A percentile compares a stretch with the other conserved stretches of the same genome.
phyloP scores from a whole-genome alignment of 2,888 invertebrate genomes.

The Osmoderma eremita region DNA sequence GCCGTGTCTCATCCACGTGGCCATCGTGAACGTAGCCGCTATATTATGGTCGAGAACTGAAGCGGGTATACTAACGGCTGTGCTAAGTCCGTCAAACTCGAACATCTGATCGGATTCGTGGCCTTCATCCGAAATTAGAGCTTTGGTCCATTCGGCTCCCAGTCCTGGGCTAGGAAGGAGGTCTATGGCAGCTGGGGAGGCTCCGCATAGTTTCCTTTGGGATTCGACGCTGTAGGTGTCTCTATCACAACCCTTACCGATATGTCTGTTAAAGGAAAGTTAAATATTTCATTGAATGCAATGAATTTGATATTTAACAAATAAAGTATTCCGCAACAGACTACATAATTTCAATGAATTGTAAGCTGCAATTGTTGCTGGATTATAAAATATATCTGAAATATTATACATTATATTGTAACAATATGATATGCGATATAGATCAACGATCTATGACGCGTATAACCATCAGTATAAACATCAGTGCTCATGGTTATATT shows the following conservation, averaged over 20 bases:
- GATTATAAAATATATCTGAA: too few relatives aligned
- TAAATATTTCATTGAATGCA: slow-evolving; percentile 1
- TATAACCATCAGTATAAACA: too few relatives aligned
- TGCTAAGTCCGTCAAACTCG: slow-evolving; percentile 92
- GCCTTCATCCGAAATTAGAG: slow-evolving; percentile 83
- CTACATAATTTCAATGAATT: too few relatives aligned
- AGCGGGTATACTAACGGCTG: slow-evolving; percentile 86
- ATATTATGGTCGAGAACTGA: slow-evolving; percentile 80
- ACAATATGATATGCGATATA: too few relatives aligned
- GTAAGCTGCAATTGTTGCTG: too few relatives aligned
- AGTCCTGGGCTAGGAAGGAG: slow-evolving; percentile 85
- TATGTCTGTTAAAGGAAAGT: slow-evolving; percentile 77
- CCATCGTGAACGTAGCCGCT: slow-evolving; percentile 85
- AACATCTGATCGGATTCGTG: slow-evolving; percentile 91
- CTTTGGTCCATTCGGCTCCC: slow-evolving; percentile 84
- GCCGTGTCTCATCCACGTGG: slow-evolving; percentile 95
- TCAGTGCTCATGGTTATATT: too few relatives aligned
- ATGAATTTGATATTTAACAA: background rate
- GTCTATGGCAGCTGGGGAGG: slow-evolving; percentile 85
- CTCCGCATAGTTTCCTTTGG: slow-evolving; percentile 86
- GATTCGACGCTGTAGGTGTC: slow-evolving; percentile 91
- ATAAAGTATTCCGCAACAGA: too few relatives aligned
- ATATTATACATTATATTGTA: too few relatives aligned
- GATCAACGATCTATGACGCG: too few relatives aligned
- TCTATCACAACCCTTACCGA: slow-evolving; percentile 95